A percentile compares a stretch with the other conserved stretches of the same genome.
These are phyloP conservation scores for Gasterosteus aculeatus DNA, from an alignment of 2,113 vertebrate species.

Conservation along the genomic window DNA sequence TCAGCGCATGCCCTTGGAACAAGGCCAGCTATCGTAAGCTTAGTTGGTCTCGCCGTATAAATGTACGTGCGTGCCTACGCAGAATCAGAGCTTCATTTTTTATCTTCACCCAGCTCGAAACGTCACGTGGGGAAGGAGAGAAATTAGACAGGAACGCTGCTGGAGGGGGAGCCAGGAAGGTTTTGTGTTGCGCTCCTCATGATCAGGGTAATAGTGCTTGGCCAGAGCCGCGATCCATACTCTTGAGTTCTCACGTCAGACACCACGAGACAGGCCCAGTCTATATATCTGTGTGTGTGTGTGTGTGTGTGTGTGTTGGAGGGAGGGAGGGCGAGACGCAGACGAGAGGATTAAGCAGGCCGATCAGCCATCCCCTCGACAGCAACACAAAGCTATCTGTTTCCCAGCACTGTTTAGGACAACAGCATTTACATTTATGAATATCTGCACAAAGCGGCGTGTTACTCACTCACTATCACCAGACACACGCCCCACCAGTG, in stretches of 20 bases:
- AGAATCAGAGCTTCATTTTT: conserved; percentile 58
- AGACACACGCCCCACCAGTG: conserved; percentile 1
- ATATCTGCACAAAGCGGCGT: conserved; percentile 60
- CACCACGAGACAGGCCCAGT: conserved; percentile 7
- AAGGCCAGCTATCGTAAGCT: conserved; percentile 39
- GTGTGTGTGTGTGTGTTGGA: not conserved
- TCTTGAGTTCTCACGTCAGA: conserved; percentile 17
- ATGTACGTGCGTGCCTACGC: conserved; percentile 43
- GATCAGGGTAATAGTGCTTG: conserved; percentile 51
- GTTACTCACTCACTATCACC: conserved; percentile 58
- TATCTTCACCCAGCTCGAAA: conserved; percentile 64
- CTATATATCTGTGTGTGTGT: not conserved
- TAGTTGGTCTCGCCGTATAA: conserved; percentile 25
- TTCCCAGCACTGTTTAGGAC: conserved; percentile 64
- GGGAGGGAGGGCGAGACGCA: not conserved
- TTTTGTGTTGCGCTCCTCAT: conserved; percentile 46
- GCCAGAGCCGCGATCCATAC: conserved; percentile 26
- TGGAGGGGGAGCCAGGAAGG: conserved; percentile 18
- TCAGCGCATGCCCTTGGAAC: conserved; percentile 32
- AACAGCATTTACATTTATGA: conserved; percentile 74
- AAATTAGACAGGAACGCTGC: conserved; percentile 52
- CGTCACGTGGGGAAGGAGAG: conserved; percentile 49
- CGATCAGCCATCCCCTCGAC: conserved; percentile 61
- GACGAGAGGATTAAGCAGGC: conserved; percentile 55
- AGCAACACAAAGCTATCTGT: conserved; percentile 66